Percentiles rank a stretch among this genome's conserved stretches.
Conservation (phyloP, 2,113 vertebrate genomes). For the Arvicanthis niloticus region DNA sequence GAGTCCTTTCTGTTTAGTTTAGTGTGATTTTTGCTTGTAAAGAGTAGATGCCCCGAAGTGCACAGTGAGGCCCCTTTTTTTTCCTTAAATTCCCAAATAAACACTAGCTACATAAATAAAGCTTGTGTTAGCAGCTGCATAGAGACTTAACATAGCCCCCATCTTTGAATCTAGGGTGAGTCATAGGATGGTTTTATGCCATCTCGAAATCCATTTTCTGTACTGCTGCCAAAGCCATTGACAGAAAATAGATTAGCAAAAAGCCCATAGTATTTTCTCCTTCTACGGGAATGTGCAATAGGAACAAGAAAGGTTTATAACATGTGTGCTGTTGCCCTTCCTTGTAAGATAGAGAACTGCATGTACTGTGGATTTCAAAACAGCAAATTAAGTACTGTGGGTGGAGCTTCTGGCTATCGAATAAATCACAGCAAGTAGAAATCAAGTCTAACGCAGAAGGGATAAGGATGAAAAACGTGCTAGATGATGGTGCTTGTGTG, state of each 20-base stretch:
- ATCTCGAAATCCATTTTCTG: conserved; percentile 59
- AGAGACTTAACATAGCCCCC: conserved; percentile 37
- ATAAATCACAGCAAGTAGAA: conserved; percentile 45
- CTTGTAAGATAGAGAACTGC: conserved; percentile 44
- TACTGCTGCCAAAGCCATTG: conserved; percentile 59
- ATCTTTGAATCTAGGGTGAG: conserved; percentile 51
- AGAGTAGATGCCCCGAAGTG: not conserved
- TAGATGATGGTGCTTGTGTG: not conserved
- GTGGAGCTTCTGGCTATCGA: conserved; percentile 1
- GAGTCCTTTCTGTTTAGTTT: conserved; percentile 10
- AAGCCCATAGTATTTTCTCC: conserved; percentile 54
- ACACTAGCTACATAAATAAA: conserved; percentile 63
- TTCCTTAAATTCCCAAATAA: conserved; percentile 59
- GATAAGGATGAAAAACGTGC: not conserved
- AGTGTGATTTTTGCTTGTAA: conserved; percentile 53
- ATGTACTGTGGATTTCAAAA: not conserved
- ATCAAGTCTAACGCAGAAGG: not conserved
- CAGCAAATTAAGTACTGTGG: conserved; percentile 2
- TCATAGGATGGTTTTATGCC: conserved; percentile 59
- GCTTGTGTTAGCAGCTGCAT: conserved; percentile 59
- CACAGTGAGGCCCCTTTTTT: not conserved
- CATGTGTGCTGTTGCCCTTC: not conserved
- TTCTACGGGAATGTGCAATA: not conserved
- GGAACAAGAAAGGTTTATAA: not conserved
- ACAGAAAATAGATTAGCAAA: conserved; percentile 65